phyloP scores from a whole-genome alignment of 2,113 vertebrate species.

The Urocitellus parryii region DNA sequence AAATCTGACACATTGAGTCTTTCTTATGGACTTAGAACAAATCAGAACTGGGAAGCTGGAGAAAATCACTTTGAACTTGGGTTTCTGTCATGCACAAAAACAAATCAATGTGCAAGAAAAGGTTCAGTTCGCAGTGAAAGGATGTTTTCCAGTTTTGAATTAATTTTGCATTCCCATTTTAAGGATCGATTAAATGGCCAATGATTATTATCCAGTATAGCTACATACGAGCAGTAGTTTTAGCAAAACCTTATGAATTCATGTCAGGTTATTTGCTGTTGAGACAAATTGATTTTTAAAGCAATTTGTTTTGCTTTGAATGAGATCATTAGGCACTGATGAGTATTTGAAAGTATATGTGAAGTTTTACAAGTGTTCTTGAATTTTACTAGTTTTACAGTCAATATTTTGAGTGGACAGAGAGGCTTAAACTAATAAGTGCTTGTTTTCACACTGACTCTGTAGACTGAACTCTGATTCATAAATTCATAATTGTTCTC shows the following conservation, averaged over 20 bases:
- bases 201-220: neutral
- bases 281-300: slow-evolving; percentile 59
- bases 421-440: slow-evolving; percentile 49
- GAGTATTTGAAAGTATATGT: slow-evolving; percentile 37
- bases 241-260: slow-evolving; percentile 60
- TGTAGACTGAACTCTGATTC: slow-evolving; percentile 18
- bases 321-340: slow-evolving; percentile 29
- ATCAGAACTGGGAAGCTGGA: neutral
- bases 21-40: neutral
- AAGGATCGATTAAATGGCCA: neutral
- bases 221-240: neutral
- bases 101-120: neutral
- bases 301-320: slow-evolving; percentile 51
- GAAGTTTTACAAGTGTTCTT: slow-evolving; percentile 54
- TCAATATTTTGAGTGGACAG: slow-evolving; percentile 42
- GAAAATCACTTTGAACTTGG: neutral
- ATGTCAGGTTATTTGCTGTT: neutral
- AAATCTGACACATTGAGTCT: neutral
- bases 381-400: slow-evolving; percentile 20
- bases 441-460: slow-evolving; percentile 41
- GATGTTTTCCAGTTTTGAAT: neutral
- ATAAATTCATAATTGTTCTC: slow-evolving; percentile 23
- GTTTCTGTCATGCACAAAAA: slow-evolving; percentile 26
- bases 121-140: neutral
- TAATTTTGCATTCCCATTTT: slow-evolving; percentile 21